A percentile compares a stretch with the other conserved stretches of the same genome.
phyloP scores from a whole-genome alignment of 2,113 vertebrate species.

The Microcebus griseorufus region DNA sequence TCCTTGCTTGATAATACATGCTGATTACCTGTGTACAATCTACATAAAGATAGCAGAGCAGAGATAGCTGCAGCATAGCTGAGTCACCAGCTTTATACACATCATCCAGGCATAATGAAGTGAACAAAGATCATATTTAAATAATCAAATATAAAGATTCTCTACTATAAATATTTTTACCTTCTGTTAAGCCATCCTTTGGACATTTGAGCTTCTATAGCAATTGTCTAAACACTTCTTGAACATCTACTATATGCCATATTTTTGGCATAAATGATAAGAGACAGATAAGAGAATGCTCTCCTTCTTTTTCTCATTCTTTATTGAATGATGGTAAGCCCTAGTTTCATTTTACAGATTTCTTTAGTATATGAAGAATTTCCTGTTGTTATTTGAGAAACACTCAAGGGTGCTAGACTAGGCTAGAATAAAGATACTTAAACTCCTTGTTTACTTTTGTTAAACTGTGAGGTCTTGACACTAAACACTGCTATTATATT shows the following conservation, averaged over 20 bases:
- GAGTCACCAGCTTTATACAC: slow-evolving; percentile 60
- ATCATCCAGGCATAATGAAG: slow-evolving; percentile 68
- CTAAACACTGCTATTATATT: not conserved
- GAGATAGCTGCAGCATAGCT: slow-evolving; percentile 46
- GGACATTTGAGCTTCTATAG: not conserved
- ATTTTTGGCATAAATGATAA: not conserved
- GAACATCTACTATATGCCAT: not conserved
- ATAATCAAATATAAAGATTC: not conserved
- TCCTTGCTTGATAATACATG: slow-evolving; percentile 72
- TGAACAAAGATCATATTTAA: slow-evolving; percentile 8
- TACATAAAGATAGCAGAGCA: slow-evolving; percentile 76
- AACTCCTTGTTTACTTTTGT: not conserved
- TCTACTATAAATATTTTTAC: not conserved
- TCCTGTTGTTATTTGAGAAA: slow-evolving; percentile 37
- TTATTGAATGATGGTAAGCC: not conserved
- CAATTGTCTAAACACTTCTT: not conserved
- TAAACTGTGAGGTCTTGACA: not conserved
- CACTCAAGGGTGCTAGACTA: not conserved
- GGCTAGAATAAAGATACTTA: not conserved
- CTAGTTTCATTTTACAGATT: not conserved
- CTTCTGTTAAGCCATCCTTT: not conserved
- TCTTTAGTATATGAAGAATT: not conserved
- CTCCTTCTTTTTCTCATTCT: not conserved
- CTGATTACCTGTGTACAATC: slow-evolving; percentile 76
- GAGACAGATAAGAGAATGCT: not conserved